These are phyloP conservation scores for Propithecus coquereli DNA, from an alignment of 2,113 vertebrate genomes.

Conservation along the genomic window DNA sequence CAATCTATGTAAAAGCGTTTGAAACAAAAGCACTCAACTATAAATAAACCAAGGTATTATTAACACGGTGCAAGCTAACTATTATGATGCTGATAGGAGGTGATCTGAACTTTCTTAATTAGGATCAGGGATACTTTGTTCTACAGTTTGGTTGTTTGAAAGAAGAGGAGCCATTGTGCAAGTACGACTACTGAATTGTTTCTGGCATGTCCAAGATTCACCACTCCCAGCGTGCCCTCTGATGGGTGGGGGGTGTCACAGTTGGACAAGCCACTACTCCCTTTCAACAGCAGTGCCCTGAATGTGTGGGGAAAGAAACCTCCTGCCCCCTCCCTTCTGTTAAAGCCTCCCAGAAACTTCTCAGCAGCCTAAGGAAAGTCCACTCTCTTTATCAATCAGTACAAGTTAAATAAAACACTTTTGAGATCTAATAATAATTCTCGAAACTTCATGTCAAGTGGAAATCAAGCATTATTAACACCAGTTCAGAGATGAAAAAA, in stretches of 20 bases:
- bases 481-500: background rate
- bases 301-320: no score
- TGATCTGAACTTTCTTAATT: background rate
- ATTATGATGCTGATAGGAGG: background rate
- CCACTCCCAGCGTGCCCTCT: fast-evolving
- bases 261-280: background rate
- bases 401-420: background rate
- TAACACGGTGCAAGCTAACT: background rate
- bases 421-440: background rate
- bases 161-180: background rate
- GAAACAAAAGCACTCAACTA: background rate
- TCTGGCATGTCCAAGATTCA: fast-evolving
- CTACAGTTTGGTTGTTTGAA: background rate
- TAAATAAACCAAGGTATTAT: background rate
- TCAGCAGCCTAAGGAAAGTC: background rate
- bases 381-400: background rate
- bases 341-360: background rate
- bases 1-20: background rate
- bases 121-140: background rate
- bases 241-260: background rate
- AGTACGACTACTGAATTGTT: background rate
- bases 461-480: constrained; percentile 16
- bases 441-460: background rate
- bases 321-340: fast-evolving
- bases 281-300: background rate